These are phyloP conservation scores for Ginglymostoma cirratum DNA, from an alignment of 2,113 vertebrate species.

Conservation along the genomic window DNA sequence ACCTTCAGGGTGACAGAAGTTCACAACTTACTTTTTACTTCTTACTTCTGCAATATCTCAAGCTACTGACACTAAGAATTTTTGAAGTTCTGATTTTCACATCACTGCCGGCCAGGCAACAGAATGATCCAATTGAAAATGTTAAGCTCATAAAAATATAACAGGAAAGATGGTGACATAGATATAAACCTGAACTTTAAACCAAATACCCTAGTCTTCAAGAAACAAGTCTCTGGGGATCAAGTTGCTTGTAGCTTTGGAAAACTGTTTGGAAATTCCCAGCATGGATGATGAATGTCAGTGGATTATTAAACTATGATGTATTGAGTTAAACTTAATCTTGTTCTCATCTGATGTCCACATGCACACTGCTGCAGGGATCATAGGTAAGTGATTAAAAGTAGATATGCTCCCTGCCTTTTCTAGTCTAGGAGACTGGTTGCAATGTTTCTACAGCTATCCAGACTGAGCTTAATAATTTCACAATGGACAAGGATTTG, in stretches of 20 bases:
- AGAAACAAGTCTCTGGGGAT: neutral
- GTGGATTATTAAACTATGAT: neutral
- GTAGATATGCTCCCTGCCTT: neutral
- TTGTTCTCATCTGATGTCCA: neutral
- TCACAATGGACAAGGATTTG: neutral
- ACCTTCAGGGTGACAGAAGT: neutral
- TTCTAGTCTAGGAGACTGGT: neutral
- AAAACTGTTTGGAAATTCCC: neutral
- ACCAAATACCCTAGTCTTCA: neutral
- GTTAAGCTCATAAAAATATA: neutral
- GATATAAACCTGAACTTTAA: neutral
- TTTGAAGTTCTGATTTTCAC: neutral
- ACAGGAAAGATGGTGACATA: neutral
- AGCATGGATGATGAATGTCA: neutral
- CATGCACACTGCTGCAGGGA: neutral
- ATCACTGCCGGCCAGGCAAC: neutral
- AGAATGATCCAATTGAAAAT: neutral
- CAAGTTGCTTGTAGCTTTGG: neutral
- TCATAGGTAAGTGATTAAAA: neutral
- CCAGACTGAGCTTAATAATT: neutral
- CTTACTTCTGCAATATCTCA: neutral
- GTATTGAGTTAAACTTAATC: neutral
- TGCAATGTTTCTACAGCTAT: neutral
- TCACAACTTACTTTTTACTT: neutral
- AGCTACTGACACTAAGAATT: neutral